Evolutionary conservation across 2,113 vertebrate genomes (phyloP).

Genomic region (Mustela lutreola): DNA sequence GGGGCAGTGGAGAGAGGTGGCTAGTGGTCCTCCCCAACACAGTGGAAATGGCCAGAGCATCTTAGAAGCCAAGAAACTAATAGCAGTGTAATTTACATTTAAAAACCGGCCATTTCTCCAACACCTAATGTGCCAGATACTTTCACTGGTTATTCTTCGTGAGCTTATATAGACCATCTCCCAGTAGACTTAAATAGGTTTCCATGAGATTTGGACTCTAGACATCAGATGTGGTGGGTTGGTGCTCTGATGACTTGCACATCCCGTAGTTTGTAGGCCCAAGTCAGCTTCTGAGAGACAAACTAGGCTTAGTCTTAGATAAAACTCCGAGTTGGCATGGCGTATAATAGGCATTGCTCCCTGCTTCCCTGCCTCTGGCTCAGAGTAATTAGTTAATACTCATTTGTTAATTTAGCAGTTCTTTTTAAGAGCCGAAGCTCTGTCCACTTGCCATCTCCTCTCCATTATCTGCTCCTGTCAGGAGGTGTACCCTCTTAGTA

Average conservation of each 20-base stretch:
- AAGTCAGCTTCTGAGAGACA: background rate
- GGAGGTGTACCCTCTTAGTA: background rate
- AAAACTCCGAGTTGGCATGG: background rate
- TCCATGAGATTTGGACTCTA: background rate
- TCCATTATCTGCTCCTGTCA: background rate
- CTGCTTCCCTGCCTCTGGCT: background rate
- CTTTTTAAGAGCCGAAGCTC: background rate
- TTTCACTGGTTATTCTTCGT: background rate
- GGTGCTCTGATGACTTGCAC: background rate
- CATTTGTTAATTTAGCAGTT: background rate
- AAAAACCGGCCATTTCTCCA: background rate
- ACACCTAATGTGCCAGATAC: background rate
- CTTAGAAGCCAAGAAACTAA: background rate
- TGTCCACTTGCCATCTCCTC: background rate
- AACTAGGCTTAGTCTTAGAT: background rate
- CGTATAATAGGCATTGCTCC: background rate
- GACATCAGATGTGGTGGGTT: background rate
- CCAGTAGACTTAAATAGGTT: background rate
- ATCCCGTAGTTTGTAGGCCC: background rate
- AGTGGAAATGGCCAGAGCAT: background rate
- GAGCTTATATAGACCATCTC: background rate
- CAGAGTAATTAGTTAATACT: background rate
- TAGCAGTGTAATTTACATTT: background rate
- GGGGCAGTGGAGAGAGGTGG: background rate
- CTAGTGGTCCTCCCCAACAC: background rate